Evolutionary conservation across 2,797 vertebrate genomes (phyloP).

Genomic region (Adelosebastes latens): DNA sequence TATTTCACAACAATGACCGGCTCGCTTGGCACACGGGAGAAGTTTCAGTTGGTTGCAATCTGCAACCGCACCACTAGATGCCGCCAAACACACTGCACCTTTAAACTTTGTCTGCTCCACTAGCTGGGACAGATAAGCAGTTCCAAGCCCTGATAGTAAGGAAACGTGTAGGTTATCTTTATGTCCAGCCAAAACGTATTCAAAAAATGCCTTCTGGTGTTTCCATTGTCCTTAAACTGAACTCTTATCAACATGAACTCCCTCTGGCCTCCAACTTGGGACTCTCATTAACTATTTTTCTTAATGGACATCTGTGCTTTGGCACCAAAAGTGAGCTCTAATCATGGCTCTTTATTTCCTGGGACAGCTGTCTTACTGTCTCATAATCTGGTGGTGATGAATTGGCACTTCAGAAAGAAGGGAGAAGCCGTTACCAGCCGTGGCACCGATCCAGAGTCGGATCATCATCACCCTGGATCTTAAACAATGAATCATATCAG

Average conservation of each 20-base stretch:
- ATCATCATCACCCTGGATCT: constrained; percentile 6
- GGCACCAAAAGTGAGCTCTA: constrained; percentile 4
- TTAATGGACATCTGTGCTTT: neutral
- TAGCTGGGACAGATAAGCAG: neutral
- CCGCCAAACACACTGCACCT: too few species aligned
- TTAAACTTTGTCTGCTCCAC: neutral
- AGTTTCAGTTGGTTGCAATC: too few species aligned
- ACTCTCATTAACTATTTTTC: constrained; percentile 2
- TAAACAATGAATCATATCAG: constrained; percentile 7
- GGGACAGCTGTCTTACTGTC: constrained; percentile 30
- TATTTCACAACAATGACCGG: too few species aligned
- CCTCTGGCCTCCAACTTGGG: neutral
- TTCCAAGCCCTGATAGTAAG: neutral
- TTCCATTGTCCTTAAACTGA: neutral
- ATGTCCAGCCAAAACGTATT: neutral
- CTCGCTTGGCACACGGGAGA: too few species aligned
- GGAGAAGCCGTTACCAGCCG: neutral
- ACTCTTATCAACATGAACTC: neutral
- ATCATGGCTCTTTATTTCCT: constrained; percentile 21
- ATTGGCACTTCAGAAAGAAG: constrained; percentile 9
- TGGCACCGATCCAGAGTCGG: constrained; percentile 27
- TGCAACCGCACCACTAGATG: too few species aligned
- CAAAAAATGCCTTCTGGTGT: neutral
- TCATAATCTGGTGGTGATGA: constrained; percentile 25
- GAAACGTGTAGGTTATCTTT: neutral